Conservation (phyloP, 2,797 vertebrate genomes). For the Bradypus variegatus region DNA sequence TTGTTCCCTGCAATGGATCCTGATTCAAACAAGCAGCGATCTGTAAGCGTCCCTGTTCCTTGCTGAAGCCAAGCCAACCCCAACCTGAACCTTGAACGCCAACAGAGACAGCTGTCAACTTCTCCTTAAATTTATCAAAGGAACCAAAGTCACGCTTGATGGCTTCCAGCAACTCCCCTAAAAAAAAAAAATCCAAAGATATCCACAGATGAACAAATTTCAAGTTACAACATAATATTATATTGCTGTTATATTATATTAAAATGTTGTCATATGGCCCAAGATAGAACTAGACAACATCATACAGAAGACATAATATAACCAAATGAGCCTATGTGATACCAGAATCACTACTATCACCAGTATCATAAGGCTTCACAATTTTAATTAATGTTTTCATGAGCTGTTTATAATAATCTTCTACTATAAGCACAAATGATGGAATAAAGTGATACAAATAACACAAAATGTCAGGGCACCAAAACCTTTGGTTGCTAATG, state of each 20-base stretch:
- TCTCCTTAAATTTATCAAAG: conserved; percentile 92
- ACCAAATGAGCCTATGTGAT: rapidly evolving
- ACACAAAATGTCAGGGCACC: neutral
- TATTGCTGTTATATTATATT: neutral
- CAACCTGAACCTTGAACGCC: conserved; percentile 98
- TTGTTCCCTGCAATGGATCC: conserved; percentile 94
- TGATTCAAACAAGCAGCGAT: conserved; percentile 91
- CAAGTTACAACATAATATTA: neutral
- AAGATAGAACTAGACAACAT: neutral
- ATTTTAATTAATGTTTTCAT: too few species aligned
- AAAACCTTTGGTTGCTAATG: neutral
- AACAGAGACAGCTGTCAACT: conserved; percentile 84
- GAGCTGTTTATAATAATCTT: neutral
- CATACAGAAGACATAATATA: rapidly evolving
- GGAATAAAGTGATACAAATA: neutral
- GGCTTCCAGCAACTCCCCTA: conserved; percentile 91
- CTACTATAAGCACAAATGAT: neutral
- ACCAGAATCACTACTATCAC: too few species aligned
- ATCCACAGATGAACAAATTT: neutral
- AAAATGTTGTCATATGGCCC: neutral
- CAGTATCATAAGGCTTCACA: neutral
- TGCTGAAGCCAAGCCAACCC: conserved; percentile 96
- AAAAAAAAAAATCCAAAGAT: neutral
- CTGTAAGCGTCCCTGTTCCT: conserved; percentile 82
- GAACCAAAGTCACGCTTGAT: conserved; percentile 96